phyloP scores from a whole-genome alignment of 2,113 vertebrate genomes.

The Vulpes vulpes region DNA sequence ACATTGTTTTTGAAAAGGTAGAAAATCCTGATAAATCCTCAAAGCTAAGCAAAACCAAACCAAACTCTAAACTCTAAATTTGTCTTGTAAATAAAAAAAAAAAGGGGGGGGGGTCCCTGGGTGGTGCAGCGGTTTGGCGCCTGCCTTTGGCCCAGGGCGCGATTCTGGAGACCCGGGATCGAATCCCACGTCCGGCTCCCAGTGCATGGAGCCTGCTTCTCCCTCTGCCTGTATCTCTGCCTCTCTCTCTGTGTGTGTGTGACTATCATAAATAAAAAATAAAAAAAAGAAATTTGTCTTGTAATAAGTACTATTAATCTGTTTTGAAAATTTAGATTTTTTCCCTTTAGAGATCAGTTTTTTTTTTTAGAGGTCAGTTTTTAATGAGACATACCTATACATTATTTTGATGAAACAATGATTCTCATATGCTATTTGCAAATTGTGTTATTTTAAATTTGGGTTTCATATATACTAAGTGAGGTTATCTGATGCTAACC shows the following conservation, averaged over 20 bases:
- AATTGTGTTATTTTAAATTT: neutral
- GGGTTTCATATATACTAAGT: neutral
- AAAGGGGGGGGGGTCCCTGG: no score
- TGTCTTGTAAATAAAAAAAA: neutral
- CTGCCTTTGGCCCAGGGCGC: no score
- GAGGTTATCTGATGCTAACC: neutral
- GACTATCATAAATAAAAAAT: no score
- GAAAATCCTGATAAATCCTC: neutral
- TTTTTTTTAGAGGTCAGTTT: neutral
- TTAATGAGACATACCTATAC: neutral
- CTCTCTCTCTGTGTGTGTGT: no score
- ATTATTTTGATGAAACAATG: neutral
- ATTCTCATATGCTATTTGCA: neutral
- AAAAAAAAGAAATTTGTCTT: neutral
- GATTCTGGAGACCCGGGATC: no score
- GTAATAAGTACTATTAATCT: slow-evolving; percentile 6
- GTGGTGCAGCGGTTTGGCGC: no score
- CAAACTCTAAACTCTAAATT: neutral
- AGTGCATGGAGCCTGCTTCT: no score
- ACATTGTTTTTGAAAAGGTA: neutral
- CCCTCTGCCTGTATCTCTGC: no score
- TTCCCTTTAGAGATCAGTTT: neutral
- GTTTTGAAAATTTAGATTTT: slow-evolving; percentile 25
- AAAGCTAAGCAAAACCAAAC: slow-evolving; percentile 22
- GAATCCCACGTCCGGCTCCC: no score